Evolutionary conservation across 1,140 invertebrate genomes (phyloP), one percentile per base, ranked within the genome.

Genomic region (Conus betulinus): DNA sequence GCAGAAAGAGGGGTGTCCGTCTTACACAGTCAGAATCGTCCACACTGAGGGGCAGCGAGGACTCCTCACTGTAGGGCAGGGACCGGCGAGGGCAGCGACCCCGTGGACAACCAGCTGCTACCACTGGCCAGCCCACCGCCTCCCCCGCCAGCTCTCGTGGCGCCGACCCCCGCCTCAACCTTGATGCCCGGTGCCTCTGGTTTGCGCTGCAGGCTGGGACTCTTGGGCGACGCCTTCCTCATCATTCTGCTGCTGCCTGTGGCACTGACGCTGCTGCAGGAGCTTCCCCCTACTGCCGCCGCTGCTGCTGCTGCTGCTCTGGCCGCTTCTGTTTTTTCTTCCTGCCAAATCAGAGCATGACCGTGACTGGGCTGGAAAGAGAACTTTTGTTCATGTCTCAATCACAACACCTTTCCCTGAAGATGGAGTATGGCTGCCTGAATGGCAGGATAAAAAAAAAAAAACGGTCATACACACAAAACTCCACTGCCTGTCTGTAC

Each of bases 161-260:
- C 51, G 25, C 17, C 23, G 20, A 7, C 53, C 7, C 15, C 55
- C 3, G 84, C 63, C 8, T 74, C 81, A 55, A 17, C 79, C 57
- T 57, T 79, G 51, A 55, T 52, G 67, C 20, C 87, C 57, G 67
- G 67, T 11, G 85, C 23, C 23, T 63, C 90, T 57, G 88, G 90
- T 78, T 91, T 92, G 81, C 91, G 90, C 83, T 91, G 89, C 76
- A 91, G 57, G 88, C 88, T 90, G 53, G 91, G 91, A 87, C 94
- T 95, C 83, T 93, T 94, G 83, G 93, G 92, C 51, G 89, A 87
- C 10, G 91, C 91, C 63, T 94, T 94, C 87, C 93, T 95, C 67
- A 71, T 11, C 67, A 71, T 23, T 71, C 67, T 71, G 67, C 23
- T 11, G 57, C 8, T 8, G 57, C 15, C 6, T 13, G 67, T 71